These are phyloP conservation scores for Ochropacha duplaris DNA, from an alignment of 2,888 invertebrate genomes.

Conservation along the genomic window DNA sequence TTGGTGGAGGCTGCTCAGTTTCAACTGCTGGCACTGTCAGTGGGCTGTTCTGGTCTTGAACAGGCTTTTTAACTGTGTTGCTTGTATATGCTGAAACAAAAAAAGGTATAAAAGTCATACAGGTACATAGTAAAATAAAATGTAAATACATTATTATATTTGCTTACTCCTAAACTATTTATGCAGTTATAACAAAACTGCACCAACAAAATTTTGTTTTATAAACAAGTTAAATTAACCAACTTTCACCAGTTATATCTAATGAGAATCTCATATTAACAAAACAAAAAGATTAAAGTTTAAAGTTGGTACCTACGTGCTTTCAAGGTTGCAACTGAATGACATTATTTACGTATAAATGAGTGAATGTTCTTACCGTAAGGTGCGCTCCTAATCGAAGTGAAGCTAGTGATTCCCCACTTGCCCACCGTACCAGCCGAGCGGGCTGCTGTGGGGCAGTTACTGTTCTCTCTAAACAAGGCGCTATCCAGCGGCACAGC, in stretches of 20 bases:
- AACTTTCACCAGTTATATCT: conserved; percentile 34
- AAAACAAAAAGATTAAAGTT: conserved; percentile 14
- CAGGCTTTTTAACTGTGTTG: conserved; percentile 70
- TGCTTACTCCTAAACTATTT: too few species aligned
- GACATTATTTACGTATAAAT: too few species aligned
- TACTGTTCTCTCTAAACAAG: conserved; percentile 89
- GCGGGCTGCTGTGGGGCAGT: conserved; percentile 93
- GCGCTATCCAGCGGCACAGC: conserved; percentile 85
- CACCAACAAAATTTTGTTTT: background rate
- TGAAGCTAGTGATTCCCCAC: conserved; percentile 97
- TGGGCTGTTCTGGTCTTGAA: conserved; percentile 81
- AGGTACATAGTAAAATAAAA: background rate
- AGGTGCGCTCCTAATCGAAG: conserved; percentile 91
- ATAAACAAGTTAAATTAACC: conserved; percentile 15
- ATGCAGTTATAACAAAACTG: background rate
- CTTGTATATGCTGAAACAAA: conserved; percentile 70
- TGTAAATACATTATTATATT: too few species aligned
- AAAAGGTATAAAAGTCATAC: conserved; percentile 9
- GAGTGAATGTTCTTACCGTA: conserved; percentile 83
- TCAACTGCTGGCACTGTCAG: conserved; percentile 80
- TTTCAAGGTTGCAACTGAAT: conserved; percentile 38
- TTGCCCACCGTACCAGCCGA: conserved; percentile 96
- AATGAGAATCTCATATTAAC: conserved; percentile 23
- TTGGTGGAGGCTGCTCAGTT: conserved; percentile 82
- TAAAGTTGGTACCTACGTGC: conserved; percentile 8